Base-by-base conservation (phyloP, 2,888 invertebrate genomes). In the Chymomyza fuscimana region DNA sequence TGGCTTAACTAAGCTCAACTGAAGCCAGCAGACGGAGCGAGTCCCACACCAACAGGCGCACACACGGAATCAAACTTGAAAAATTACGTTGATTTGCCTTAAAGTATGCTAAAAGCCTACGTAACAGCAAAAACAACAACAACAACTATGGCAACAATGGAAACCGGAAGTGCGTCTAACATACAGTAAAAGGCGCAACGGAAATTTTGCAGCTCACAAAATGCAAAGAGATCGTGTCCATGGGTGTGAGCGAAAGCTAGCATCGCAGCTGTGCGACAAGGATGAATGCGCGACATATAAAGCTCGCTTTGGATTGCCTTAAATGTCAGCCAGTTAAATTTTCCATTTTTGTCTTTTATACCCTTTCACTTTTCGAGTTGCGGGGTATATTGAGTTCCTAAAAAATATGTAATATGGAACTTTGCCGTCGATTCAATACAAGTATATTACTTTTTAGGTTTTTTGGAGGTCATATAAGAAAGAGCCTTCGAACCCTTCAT, bases 31-130 rank as follows among this genome's bases (percentile, higher is more conserved):
- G 85, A 81, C 80, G 77, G 83, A 79, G 74, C 10, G 83, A 79
- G 74, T 2, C 32, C 15, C 32, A 29, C 15, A 36, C 2, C 60
- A 60, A 81, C 77, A 79, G 83, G 76, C 76, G 40, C 59, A 32
- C 60, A 36, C 60, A 29, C 60, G 36, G 25, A 84, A 84, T 84
- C 85, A 84, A 84, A 84, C 83, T 84, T 85, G 80, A 84, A 79
- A 73, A 85, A 83, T 84, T 85, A 85, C 85, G 83, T 79, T 80
- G 85, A 85, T 83, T 85, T 81, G 69, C 76, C 77, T 78, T 69
- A 80, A 82, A 78, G 77, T 64, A 36, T 50, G 71, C 67, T 46
- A 67, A 72, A 69, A 29, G 58, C 56, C 22, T 56, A 56, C 10
- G 32, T 19, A 9, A 56, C 15, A 25, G 19, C 12, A 15, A 19